Evolutionary conservation across 2,888 invertebrate genomes (phyloP).

Genomic region (Drosophila meridiana): DNA sequence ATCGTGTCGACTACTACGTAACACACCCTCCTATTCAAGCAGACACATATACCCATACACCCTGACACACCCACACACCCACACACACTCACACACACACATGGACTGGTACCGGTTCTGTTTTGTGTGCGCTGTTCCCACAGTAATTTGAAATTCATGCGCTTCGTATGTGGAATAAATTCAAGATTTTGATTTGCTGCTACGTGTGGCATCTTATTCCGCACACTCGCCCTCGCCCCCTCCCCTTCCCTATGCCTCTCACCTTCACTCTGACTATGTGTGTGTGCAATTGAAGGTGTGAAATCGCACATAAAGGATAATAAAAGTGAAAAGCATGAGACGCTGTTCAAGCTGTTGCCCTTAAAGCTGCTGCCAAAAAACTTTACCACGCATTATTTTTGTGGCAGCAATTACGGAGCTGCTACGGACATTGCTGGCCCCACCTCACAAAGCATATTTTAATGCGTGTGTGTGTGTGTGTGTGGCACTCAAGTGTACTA

Average conservation of each 20-base stretch:
- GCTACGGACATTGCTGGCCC: slow-evolving; percentile 6
- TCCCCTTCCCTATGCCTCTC: background rate
- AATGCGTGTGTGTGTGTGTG: background rate
- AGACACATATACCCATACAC: background rate
- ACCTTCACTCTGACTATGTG: background rate
- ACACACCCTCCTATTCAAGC: slow-evolving; percentile 13
- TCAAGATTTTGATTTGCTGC: slow-evolving; percentile 79
- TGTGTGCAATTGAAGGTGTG: slow-evolving; percentile 72
- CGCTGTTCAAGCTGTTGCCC: slow-evolving; percentile 22
- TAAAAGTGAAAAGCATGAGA: slow-evolving; percentile 71
- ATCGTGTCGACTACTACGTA: slow-evolving; percentile 36
- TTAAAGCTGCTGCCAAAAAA: slow-evolving; percentile 29
- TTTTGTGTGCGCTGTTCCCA: slow-evolving; percentile 63
- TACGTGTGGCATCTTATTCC: slow-evolving; percentile 69
- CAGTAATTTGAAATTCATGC: slow-evolving; percentile 83
- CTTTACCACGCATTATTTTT: background rate
- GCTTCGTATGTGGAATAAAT: slow-evolving; percentile 83
- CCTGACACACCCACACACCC: background rate
- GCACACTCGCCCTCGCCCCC: background rate
- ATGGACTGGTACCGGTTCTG: slow-evolving; percentile 21
- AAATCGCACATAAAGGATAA: slow-evolving; percentile 78
- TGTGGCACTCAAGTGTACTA: background rate
- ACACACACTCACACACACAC: background rate
- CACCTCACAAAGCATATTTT: background rate
- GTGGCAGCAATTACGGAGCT: slow-evolving; percentile 5